A percentile compares a stretch with the other conserved stretches of the same genome.
Evolutionary conservation across 2,797 vertebrate species (phyloP).

Genomic region (Dipus sagitta): DNA sequence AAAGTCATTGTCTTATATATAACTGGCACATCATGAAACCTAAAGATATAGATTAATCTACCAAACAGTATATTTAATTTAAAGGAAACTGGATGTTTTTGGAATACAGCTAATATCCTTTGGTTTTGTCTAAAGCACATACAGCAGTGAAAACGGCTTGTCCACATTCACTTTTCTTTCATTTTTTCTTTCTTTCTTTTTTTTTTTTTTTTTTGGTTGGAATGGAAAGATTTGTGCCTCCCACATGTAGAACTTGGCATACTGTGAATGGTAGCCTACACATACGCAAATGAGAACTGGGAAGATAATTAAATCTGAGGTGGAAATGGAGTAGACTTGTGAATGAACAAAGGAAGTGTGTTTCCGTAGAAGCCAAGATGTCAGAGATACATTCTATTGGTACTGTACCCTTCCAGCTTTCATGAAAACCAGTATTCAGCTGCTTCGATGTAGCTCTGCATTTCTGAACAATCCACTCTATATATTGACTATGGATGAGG

Average conservation of each 20-base stretch:
- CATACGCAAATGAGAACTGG: conserved; percentile 70
- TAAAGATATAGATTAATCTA: not conserved
- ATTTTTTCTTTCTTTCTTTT: not conserved
- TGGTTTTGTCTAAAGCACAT: conserved; percentile 51
- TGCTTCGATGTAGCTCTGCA: conserved; percentile 45
- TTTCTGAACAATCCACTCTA: conserved; percentile 71
- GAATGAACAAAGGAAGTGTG: conserved; percentile 76
- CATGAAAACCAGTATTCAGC: conserved; percentile 65
- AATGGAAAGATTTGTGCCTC: conserved; percentile 76
- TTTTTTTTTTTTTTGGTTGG: not conserved
- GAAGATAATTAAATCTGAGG: conserved; percentile 75
- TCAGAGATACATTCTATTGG: conserved; percentile 69
- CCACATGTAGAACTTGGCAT: conserved; percentile 50
- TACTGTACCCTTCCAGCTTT: conserved; percentile 64
- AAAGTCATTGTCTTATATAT: not conserved
- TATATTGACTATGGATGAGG: conserved; percentile 5
- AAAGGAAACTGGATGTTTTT: conserved; percentile 31
- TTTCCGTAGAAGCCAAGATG: conserved; percentile 75
- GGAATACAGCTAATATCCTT: conserved; percentile 11
- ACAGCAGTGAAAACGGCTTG: conserved; percentile 46
- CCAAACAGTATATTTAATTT: conserved; percentile 23
- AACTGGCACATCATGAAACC: conserved; percentile 30
- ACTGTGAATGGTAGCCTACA: conserved; percentile 76
- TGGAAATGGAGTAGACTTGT: conserved; percentile 75
- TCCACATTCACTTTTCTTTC: conserved; percentile 47